phyloP scores from a whole-genome alignment of 2,888 invertebrate genomes.

The Priocnemis perturbator region DNA sequence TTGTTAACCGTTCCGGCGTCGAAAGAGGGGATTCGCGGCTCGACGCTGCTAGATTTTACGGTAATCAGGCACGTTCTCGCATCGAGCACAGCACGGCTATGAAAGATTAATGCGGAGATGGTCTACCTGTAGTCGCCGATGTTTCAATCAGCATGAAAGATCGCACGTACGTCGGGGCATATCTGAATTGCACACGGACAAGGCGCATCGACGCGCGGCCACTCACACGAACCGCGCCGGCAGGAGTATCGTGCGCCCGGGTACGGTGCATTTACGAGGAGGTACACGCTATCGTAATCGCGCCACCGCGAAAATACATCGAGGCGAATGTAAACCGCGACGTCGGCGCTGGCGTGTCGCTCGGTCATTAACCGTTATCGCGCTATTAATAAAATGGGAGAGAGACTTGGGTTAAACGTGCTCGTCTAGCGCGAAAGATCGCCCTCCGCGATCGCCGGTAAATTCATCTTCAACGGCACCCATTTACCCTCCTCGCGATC shows the following conservation, averaged over 20 bases:
- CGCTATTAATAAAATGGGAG: slow-evolving; percentile 37
- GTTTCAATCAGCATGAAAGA: slow-evolving; percentile 36
- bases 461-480: too few relatives aligned
- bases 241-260: too few relatives aligned
- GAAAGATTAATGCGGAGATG: not conserved
- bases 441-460: slow-evolving; percentile 6
- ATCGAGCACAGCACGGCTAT: too few relatives aligned
- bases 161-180: slow-evolving; percentile 19
- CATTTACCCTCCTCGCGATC: too few relatives aligned
- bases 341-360: slow-evolving; percentile 40
- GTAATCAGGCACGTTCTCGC: too few relatives aligned
- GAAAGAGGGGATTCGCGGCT: too few relatives aligned
- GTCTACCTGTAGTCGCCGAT: slow-evolving; percentile 19
- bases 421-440: slow-evolving; percentile 24
- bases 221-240: too few relatives aligned
- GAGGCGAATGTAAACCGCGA: slow-evolving; percentile 38
- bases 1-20: too few relatives aligned
- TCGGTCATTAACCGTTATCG: slow-evolving; percentile 40
- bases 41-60: too few relatives aligned
- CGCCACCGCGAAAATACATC: slow-evolving; percentile 31
- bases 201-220: too few relatives aligned
- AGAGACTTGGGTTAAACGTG: slow-evolving; percentile 22
- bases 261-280: slow-evolving; percentile 7
- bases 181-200: slow-evolving; percentile 14
- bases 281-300: slow-evolving; percentile 43